These are phyloP conservation scores for Cinclus cinclus DNA, from an alignment of 2,113 vertebrate species.

Conservation along the genomic window DNA sequence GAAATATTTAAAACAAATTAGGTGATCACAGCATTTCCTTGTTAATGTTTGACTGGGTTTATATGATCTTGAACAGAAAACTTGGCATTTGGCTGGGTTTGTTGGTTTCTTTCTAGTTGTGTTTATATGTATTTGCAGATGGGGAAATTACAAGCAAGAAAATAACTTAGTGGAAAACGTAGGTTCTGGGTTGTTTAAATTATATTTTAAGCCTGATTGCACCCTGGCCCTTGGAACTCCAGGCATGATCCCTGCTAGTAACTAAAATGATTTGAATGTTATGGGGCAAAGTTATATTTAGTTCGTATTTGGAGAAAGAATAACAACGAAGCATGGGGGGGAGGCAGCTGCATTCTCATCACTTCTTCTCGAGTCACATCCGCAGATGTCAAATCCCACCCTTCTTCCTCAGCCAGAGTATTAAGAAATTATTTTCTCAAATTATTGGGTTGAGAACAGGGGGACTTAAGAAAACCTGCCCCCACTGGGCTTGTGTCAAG, in stretches of 20 bases:
- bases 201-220: constrained; percentile 61
- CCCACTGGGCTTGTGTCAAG: background rate
- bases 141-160: background rate
- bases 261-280: constrained; percentile 63
- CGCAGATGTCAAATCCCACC: background rate
- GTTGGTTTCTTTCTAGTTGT: background rate
- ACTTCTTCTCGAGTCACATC: constrained; percentile 36
- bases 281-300: constrained; percentile 63
- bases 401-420: background rate
- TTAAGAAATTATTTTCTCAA: background rate
- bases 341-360: constrained; percentile 52
- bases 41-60: background rate
- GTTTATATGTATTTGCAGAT: background rate
- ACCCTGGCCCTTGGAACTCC: constrained; percentile 57
- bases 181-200: constrained; percentile 37
- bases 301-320: constrained; percentile 59
- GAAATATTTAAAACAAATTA: constrained; percentile 55
- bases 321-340: background rate
- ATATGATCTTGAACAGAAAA: background rate
- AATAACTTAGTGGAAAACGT: constrained; percentile 16
- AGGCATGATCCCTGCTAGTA: constrained; percentile 58
- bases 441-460: background rate
- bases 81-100: background rate
- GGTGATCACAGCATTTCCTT: constrained; percentile 11
- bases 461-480: background rate